Conservation (phyloP, 2,888 invertebrate genomes). For the Trilocha varians region DNA sequence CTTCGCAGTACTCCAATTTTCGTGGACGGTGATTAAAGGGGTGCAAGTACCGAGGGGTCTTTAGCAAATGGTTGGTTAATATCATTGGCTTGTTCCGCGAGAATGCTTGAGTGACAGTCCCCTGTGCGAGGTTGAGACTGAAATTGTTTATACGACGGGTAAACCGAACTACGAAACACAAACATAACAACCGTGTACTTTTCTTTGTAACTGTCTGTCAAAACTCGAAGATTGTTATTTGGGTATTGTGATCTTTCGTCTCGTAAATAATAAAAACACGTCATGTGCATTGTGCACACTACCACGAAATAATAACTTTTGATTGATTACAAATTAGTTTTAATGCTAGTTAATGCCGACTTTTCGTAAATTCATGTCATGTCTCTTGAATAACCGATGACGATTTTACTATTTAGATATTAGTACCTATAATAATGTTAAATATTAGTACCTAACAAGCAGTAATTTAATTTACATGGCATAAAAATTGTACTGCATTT, state of each 20-base stretch:
- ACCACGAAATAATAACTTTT: too few relatives aligned
- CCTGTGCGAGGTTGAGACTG: slow-evolving; percentile 48
- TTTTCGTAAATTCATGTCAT: too few relatives aligned
- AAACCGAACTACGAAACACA: slow-evolving; percentile 22
- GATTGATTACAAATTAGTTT: too few relatives aligned
- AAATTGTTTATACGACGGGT: slow-evolving; percentile 47
- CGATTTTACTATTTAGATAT: too few relatives aligned
- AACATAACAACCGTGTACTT: slow-evolving; percentile 14
- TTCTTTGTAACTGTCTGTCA: slow-evolving; percentile 8
- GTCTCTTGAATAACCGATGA: too few relatives aligned
- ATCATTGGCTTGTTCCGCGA: slow-evolving; percentile 55
- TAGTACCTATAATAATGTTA: too few relatives aligned
- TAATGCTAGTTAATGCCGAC: too few relatives aligned
- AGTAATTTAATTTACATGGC: too few relatives aligned
- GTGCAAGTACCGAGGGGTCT: slow-evolving; percentile 30
- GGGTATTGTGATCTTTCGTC: not conserved
- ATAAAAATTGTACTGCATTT: too few relatives aligned
- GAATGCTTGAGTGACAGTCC: slow-evolving; percentile 63
- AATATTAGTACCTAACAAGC: too few relatives aligned
- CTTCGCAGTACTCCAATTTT: slow-evolving; percentile 15
- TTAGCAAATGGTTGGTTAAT: slow-evolving; percentile 41
- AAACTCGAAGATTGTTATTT: slow-evolving; percentile 7
- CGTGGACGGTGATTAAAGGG: slow-evolving; percentile 15
- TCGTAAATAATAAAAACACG: not conserved
- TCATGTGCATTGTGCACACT: too few relatives aligned